Evolutionary conservation across 2,888 invertebrate species (phyloP), one percentile per base, ranked within the genome.

Genomic region (Trisateles emortualis): DNA sequence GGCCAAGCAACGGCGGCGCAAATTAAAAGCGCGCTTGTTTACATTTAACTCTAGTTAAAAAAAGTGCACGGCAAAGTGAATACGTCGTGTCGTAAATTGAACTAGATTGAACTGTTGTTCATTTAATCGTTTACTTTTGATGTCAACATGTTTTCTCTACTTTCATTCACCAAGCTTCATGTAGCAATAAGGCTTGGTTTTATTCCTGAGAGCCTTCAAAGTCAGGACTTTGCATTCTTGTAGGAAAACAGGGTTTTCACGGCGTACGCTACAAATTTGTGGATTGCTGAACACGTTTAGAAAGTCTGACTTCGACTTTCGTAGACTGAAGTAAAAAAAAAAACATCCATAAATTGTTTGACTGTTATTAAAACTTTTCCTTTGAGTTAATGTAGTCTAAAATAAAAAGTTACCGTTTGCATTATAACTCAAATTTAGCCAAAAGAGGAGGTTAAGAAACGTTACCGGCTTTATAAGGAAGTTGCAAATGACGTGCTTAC

Each of bases 401-500:
- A 76, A 76, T 73, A 74, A 80, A 76, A 83, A 82, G 76, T 81
- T 76, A 79, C 61, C 64, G 70, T 80, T 81, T 77, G 69, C 69
- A 76, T 83, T 77, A 81, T 74, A 76, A 78, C 72, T 76, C 71
- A 73, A 76, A 72, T 76, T 80, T 63, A 62, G 71, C 68, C 68
- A 68, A 72, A 76, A 75, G 74, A 77, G 79, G 74, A 77, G 79
- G 76, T 83, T 78, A 77, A 76, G 73, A 73, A 70, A 69, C 66
- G 69, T 56, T 74, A 60, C 68, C 72, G 68, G 74, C 77, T 76
- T 73, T 76, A 67, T 72, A 73, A 74, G 73, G 65, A 60, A 80
- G 81, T 79, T 85, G 83, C 78, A 86, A 90, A 90, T 85, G 86
- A 85, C 80, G 86, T 86, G 84, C 88, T 90, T 89, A 86, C 82